Evolutionary conservation across 1,140 invertebrate genomes (phyloP).

Genomic region (Leptonema lineaticorne): DNA sequence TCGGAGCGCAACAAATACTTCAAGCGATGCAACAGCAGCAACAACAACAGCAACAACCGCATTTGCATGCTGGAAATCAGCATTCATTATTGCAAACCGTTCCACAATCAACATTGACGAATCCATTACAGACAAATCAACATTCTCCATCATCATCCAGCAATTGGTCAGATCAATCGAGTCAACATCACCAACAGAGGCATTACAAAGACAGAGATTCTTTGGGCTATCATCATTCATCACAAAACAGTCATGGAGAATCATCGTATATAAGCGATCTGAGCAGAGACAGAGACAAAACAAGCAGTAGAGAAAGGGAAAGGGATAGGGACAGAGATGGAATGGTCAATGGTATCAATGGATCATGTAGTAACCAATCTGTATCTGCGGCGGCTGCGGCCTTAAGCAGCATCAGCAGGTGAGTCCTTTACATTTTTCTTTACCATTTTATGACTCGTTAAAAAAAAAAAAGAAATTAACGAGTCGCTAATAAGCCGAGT

Average conservation of each 20-base stretch:
- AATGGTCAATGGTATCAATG: slow-evolving; percentile 40
- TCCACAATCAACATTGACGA: slow-evolving; percentile 46
- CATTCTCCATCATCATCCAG: slow-evolving; percentile 42
- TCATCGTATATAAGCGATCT: slow-evolving; percentile 33
- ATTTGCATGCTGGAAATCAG: slow-evolving; percentile 53
- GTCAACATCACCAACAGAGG: slow-evolving; percentile 46
- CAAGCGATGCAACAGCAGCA: slow-evolving; percentile 63
- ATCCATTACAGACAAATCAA: slow-evolving; percentile 30
- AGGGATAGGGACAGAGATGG: slow-evolving; percentile 50
- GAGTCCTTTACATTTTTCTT: not conserved
- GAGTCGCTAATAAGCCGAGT: not conserved
- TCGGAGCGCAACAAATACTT: slow-evolving; percentile 63
- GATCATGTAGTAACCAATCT: slow-evolving; percentile 37
- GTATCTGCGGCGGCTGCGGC: slow-evolving; percentile 42
- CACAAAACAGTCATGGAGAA: slow-evolving; percentile 44
- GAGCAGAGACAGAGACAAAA: slow-evolving; percentile 29
- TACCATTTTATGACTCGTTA: not conserved
- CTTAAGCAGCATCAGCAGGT: slow-evolving; percentile 57
- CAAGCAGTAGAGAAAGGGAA: slow-evolving; percentile 45
- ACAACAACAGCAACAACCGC: slow-evolving; percentile 50
- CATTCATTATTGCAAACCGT: slow-evolving; percentile 44
- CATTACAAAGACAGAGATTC: slow-evolving; percentile 56
- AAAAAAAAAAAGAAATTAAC: not conserved
- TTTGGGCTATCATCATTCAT: slow-evolving; percentile 45
- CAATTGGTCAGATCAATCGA: slow-evolving; percentile 38